phyloP scores from a whole-genome alignment of 2,113 vertebrate species.

The Notarius quadriscutis region DNA sequence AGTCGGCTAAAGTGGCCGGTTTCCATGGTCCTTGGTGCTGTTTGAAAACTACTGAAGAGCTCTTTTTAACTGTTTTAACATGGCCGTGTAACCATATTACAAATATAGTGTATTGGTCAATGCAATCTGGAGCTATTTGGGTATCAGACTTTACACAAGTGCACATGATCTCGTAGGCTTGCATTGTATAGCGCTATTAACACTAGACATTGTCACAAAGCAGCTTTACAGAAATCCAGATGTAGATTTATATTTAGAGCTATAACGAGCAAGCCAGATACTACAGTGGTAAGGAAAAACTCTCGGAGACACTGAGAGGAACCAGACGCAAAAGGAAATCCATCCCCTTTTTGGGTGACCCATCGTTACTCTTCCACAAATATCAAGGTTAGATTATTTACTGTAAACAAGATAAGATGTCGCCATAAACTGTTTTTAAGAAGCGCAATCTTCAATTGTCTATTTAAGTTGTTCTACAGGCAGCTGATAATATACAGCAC shows the following conservation, averaged over 20 bases:
- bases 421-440: not conserved
- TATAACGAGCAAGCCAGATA: not conserved
- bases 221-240: not conserved
- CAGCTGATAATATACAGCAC: not conserved
- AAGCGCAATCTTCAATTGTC: not conserved
- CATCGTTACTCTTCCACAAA: not conserved
- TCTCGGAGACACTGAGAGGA: not conserved
- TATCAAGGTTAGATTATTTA: not conserved
- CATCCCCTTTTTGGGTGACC: not conserved
- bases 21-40: not conserved
- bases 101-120: not conserved
- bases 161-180: not conserved
- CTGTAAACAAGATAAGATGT: not conserved
- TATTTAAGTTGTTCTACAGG: not conserved
- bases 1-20: not conserved
- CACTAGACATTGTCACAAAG: not conserved
- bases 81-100: not conserved
- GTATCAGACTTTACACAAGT: not conserved
- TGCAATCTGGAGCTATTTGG: not conserved
- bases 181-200: not conserved
- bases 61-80: not conserved
- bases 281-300: not conserved
- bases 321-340: not conserved
- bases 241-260: not conserved
- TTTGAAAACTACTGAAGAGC: not conserved